A percentile compares a stretch with the other conserved stretches of the same genome.
phyloP scores from a whole-genome alignment of 2,888 invertebrate species.

The Mythimna impura region DNA sequence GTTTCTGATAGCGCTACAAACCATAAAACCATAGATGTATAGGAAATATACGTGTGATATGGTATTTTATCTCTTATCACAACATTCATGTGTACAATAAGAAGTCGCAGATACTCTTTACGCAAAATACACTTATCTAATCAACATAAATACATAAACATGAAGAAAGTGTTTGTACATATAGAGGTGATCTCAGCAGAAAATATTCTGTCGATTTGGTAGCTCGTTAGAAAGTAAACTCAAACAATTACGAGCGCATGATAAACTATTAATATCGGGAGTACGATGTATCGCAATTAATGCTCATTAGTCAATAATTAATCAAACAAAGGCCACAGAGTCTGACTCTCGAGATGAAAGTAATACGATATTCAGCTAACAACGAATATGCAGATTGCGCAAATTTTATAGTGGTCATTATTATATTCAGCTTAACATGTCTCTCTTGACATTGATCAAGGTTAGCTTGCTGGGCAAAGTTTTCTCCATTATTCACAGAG shows the following conservation, averaged over 20 bases:
- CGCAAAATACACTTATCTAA: constrained; percentile 54
- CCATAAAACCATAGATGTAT: constrained; percentile 38
- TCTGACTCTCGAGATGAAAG: constrained; percentile 34
- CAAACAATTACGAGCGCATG: constrained; percentile 48
- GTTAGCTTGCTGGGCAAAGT: constrained; percentile 9
- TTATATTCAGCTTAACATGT: constrained; percentile 17
- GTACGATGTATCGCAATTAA: constrained; percentile 37
- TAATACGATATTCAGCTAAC: constrained; percentile 23
- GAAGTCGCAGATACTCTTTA: constrained; percentile 40
- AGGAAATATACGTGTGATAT: constrained; percentile 41
- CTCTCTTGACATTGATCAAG: constrained; percentile 6
- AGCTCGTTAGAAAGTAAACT: constrained; percentile 59
- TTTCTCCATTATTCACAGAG: constrained; percentile 28
- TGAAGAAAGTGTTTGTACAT: constrained; percentile 53
- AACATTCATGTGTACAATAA: constrained; percentile 40
- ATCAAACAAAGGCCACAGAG: constrained; percentile 40
- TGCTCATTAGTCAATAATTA: constrained; percentile 50
- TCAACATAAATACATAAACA: constrained; percentile 63
- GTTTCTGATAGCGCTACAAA: constrained; percentile 45
- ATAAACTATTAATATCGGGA: constrained; percentile 47
- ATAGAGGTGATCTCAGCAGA: constrained; percentile 51
- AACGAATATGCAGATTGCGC: constrained; percentile 17
- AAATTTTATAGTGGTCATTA: constrained; percentile 10
- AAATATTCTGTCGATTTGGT: constrained; percentile 57
- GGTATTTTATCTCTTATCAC: constrained; percentile 44